These are phyloP conservation scores for Myxocyprinus asiaticus DNA, from an alignment of 2,113 vertebrate species.

Conservation along the genomic window DNA sequence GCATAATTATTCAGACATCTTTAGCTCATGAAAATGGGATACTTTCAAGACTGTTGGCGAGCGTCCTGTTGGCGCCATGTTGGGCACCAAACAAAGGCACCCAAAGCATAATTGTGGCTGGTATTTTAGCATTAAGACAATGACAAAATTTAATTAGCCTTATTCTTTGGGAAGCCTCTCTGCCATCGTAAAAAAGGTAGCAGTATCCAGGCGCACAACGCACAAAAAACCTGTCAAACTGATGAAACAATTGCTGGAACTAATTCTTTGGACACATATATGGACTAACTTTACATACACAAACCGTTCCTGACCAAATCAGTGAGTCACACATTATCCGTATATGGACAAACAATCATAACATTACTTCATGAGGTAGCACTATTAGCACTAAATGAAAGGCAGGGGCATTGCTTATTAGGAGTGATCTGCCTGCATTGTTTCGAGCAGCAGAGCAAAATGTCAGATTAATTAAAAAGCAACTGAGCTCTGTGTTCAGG, in stretches of 20 bases:
- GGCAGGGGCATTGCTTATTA: slow-evolving; percentile 53
- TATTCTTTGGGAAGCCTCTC: slow-evolving; percentile 48
- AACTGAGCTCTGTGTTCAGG: slow-evolving; percentile 17
- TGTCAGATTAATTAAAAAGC: slow-evolving; percentile 59
- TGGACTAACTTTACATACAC: neutral
- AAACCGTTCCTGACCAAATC: slow-evolving; percentile 44
- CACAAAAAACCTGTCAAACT: slow-evolving; percentile 46
- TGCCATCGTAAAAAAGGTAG: slow-evolving; percentile 28
- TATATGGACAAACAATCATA: slow-evolving; percentile 47
- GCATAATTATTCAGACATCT: slow-evolving; percentile 70
- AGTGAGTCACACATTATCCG: neutral
- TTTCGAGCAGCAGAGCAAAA: slow-evolving; percentile 55
- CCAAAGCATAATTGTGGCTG: slow-evolving; percentile 60
- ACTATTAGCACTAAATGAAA: slow-evolving; percentile 54
- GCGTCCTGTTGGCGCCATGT: slow-evolving; percentile 67
- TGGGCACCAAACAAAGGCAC: slow-evolving; percentile 62
- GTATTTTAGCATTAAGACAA: slow-evolving; percentile 62
- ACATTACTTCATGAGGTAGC: slow-evolving; percentile 46
- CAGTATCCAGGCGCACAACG: slow-evolving; percentile 35
- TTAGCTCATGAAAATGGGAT: slow-evolving; percentile 67
- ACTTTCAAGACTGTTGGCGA: slow-evolving; percentile 67
- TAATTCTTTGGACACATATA: neutral
- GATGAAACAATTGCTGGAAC: slow-evolving; percentile 49
- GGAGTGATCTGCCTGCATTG: slow-evolving; percentile 50
- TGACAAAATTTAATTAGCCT: slow-evolving; percentile 69